Base-by-base conservation (phyloP, 2,797 vertebrate species). In the Staurois parvus region DNA sequence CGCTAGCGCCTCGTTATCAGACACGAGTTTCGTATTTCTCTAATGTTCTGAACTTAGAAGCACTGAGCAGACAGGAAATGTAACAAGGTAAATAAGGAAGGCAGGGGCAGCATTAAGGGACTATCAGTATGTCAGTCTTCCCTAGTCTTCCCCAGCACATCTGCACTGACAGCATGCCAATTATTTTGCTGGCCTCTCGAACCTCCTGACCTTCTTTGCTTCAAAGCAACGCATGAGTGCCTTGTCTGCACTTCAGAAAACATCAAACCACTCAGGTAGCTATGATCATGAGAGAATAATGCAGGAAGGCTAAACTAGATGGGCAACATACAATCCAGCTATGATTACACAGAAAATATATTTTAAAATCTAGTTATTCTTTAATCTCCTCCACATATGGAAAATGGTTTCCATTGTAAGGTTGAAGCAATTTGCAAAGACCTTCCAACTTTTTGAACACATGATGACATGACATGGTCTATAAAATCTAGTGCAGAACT, bases 181-280 rank as follows among this genome's bases (percentile, higher is more conserved):
- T 81, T 70, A 70, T 69, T 81, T 52, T 30, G 10, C 32, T 74
- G 67, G 40, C 52, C 59, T 67, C 11, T 52, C 12, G 30, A 74
- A 67, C 72, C 45, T 81, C 7, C 17, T 80, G 69, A 52, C 76
- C 42, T 80, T 79, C 52, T n/a, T 64, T 32, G n/a, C 76, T 74
- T 30, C 69, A 74, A 45, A 19, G 68, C 30, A 73, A 40, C 66
- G 73, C 34, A 48, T 69, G 48, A 77, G 26, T 72, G 67, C 19
- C 15, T 52, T 19, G 29, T 28, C 17, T 67, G 76, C 24, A 66
- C 32, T 32, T n/a, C 4, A 79, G 32, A 59, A 28, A 64, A 59
- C 30, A 56, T 30, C 42, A 28, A 70, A 32, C 13, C 32, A 66
- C 29, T 59, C 30, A 28, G 64, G n/a, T 59, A 48, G 40, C n/a